phyloP scores from a whole-genome alignment of 1,140 invertebrate genomes.

The Micrasema minimum region DNA sequence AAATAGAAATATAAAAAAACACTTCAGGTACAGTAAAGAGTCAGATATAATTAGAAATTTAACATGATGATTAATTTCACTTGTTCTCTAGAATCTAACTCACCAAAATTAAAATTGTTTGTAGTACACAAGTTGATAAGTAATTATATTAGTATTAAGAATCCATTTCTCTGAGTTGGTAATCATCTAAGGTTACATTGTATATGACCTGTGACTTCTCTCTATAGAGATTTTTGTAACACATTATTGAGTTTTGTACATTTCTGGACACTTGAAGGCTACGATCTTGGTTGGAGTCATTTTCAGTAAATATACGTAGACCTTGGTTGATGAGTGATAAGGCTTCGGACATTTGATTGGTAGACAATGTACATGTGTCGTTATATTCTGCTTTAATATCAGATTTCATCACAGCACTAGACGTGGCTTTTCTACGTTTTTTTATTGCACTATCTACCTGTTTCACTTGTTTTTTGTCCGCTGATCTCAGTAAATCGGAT shows the following conservation, averaged over 20 bases:
- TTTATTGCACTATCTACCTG: conserved; percentile 3
- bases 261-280: conserved; percentile 26
- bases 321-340: conserved; percentile 10
- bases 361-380: not conserved
- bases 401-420: not conserved
- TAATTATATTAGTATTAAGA: not conserved
- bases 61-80: too few species aligned
- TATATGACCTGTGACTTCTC: conserved; percentile 7
- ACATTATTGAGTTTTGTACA: conserved; percentile 26
- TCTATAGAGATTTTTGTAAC: conserved; percentile 32
- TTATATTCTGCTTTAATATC: too few species aligned
- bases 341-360: conserved; percentile 23
- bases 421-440: not conserved
- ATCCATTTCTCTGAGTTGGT: too few species aligned
- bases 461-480: not conserved
- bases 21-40: too few species aligned
- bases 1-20: too few species aligned
- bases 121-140: not conserved
- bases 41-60: too few species aligned
- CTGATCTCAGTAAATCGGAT: not conserved
- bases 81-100: too few species aligned
- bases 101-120: too few species aligned
- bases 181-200: not conserved
- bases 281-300: conserved; percentile 22
- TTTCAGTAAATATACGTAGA: conserved; percentile 25